Base-by-base conservation (phyloP, 1,140 invertebrate genomes). In the Zaprionus capensis region DNA sequence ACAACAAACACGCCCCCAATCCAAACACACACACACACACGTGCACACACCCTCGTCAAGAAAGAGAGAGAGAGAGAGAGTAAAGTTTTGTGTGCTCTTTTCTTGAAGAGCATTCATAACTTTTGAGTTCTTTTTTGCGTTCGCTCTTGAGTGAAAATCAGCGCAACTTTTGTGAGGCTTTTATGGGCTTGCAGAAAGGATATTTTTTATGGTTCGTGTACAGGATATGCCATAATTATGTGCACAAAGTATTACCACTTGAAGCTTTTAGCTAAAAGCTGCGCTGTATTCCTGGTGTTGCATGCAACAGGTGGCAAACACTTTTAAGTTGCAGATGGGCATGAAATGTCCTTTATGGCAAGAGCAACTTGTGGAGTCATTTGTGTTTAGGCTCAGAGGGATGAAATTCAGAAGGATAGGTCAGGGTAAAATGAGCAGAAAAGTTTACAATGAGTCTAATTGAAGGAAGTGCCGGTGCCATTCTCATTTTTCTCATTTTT, bases 1-100 rank as follows among this genome's bases (percentile, higher is more conserved):
- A 87, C 71, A 87, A 83, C 84, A 87, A 87, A 87, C 84, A 87
- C 84, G 84, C 84, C 84, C 84, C 84, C 84, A 87, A 88, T 38
- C 11, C 55, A 57, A 49, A 67, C 44, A 61, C 68, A 71, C 73
- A 36, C 67, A 53, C 44, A 20, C 53, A 44, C 41, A 22, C 38
- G 38, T 46, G 6, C 46, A 57, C 66, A 11, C 65, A 44, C 71
- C 57, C 65, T 22, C 49, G 15, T 12, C 15, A 31, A 31, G 28
- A 31, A 31, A 74, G 72, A 55, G 67, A 20, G 15, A 49, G 7
- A 49, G 7, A 59, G 73, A 72, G 82, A 79, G 71, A 46, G 36
- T 6, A 4, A 31, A 58, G 22, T 4, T 31, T 6, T 11, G 9
- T 2, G 15, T 20, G 28, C 71, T 80, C 70, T 80, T 68, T 57